Evolutionary conservation across 1,140 invertebrate species (phyloP).

Genomic region (Polyergus mexicanus): DNA sequence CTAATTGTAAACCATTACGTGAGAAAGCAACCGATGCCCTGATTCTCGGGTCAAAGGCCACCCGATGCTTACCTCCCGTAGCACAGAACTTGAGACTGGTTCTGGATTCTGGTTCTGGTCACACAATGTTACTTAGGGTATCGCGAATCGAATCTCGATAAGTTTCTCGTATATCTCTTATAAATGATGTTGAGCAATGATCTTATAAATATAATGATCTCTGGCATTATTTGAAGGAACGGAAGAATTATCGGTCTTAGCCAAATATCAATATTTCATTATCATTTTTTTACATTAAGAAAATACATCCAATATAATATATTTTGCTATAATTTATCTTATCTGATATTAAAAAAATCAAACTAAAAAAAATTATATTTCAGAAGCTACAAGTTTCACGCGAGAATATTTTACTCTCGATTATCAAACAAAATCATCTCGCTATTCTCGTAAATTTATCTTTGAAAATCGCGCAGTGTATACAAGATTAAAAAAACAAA

Average conservation of each 20-base stretch:
- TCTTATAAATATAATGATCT: not conserved
- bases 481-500: conserved; percentile 30
- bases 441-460: not conserved
- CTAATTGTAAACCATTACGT: conserved; percentile 85
- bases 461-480: conserved; percentile 3
- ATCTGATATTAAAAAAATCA: conserved; percentile 4
- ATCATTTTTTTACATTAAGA: not conserved
- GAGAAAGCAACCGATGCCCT: conserved; percentile 83
- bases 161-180: conserved; percentile 31
- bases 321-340: conserved; percentile 35
- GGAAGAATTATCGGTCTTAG: not conserved
- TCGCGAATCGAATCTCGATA: conserved; percentile 48
- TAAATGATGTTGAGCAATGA: not conserved
- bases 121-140: conserved; percentile 51
- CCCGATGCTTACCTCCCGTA: conserved; percentile 80
- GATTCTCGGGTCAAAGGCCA: conserved; percentile 84
- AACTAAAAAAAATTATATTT: not conserved
- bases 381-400: not conserved
- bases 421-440: conserved; percentile 18
- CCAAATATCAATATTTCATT: not conserved
- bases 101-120: conserved; percentile 79
- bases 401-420: not conserved
- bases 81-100: conserved; percentile 81
- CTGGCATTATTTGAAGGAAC: not conserved
- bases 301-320: not conserved